These are phyloP conservation scores for Fopius arisanus DNA, from an alignment of 1,140 invertebrate genomes.

Conservation along the genomic window DNA sequence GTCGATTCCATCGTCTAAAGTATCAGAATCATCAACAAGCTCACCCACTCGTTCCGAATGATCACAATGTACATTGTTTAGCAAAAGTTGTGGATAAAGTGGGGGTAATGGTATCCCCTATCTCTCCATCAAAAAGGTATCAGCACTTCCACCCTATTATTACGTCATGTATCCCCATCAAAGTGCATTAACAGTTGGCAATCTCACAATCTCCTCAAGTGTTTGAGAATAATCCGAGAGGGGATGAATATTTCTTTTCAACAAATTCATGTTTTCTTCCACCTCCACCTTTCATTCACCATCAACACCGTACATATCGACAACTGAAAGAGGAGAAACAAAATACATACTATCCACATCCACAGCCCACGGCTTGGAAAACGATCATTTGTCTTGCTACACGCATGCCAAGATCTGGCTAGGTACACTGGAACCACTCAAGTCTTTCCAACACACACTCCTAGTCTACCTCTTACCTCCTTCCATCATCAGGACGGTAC, in stretches of 20 bases:
- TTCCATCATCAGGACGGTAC: background rate
- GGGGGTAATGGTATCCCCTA: slow-evolving; percentile 8
- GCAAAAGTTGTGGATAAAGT: background rate
- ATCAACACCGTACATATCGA: slow-evolving; percentile 27
- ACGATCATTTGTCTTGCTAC: slow-evolving; percentile 35
- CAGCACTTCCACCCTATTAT: slow-evolving; percentile 23
- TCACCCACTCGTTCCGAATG: slow-evolving; percentile 17
- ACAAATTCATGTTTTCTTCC: slow-evolving; percentile 15
- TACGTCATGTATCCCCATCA: slow-evolving; percentile 7
- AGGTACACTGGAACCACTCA: slow-evolving; percentile 1
- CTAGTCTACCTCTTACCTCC: background rate
- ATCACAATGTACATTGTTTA: slow-evolving; percentile 1
- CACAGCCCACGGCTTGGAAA: slow-evolving; percentile 26
- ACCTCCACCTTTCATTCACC: slow-evolving; percentile 30
- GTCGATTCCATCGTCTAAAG: background rate
- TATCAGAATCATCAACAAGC: slow-evolving; percentile 28
- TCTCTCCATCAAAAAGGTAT: slow-evolving; percentile 37
- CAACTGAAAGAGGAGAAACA: slow-evolving; percentile 6
- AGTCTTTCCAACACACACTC: background rate
- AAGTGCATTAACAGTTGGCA: slow-evolving; percentile 28
- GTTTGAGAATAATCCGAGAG: slow-evolving; percentile 3
- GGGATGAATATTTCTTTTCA: slow-evolving; percentile 10
- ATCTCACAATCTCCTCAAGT: background rate
- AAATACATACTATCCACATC: background rate
- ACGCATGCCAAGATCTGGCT: slow-evolving; percentile 16